Conservation (phyloP, 2,113 vertebrate species). For the Heterochromis multidens region DNA sequence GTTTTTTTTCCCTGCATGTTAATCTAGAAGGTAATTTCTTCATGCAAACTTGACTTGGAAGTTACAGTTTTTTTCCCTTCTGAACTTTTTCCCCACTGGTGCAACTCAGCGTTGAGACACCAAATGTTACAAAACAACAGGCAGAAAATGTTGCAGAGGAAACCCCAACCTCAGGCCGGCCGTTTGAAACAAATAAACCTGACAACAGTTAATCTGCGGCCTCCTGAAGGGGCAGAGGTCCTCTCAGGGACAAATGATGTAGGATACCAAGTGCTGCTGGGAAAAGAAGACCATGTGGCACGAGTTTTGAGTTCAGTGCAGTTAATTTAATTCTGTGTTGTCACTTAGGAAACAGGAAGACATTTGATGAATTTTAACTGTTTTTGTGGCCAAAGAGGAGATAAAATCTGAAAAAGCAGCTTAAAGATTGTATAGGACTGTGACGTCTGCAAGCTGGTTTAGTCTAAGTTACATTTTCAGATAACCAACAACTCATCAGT, state of each 20-base stretch:
- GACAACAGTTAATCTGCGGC: neutral
- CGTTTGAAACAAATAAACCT: neutral
- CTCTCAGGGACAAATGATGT: accelerated
- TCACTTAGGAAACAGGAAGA: neutral
- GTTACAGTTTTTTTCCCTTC: neutral
- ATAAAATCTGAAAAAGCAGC: neutral
- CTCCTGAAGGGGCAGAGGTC: neutral
- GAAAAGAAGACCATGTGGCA: no score
- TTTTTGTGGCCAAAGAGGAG: neutral
- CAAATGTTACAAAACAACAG: neutral
- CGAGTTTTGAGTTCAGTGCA: accelerated
- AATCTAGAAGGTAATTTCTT: neutral
- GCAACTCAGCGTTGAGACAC: neutral
- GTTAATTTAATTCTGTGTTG: neutral
- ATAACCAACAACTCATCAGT: neutral
- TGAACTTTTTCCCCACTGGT: neutral
- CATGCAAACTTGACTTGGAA: neutral
- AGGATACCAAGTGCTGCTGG: neutral
- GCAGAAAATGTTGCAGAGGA: neutral
- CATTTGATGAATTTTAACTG: accelerated
- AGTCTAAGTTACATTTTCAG: accelerated
- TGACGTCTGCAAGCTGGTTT: neutral
- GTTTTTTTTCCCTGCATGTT: neutral
- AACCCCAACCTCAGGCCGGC: neutral
- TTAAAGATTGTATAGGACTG: neutral